Evolutionary conservation across 2,888 invertebrate species (phyloP), one percentile per base, ranked within the genome.

Genomic region (Conomelus anceps): DNA sequence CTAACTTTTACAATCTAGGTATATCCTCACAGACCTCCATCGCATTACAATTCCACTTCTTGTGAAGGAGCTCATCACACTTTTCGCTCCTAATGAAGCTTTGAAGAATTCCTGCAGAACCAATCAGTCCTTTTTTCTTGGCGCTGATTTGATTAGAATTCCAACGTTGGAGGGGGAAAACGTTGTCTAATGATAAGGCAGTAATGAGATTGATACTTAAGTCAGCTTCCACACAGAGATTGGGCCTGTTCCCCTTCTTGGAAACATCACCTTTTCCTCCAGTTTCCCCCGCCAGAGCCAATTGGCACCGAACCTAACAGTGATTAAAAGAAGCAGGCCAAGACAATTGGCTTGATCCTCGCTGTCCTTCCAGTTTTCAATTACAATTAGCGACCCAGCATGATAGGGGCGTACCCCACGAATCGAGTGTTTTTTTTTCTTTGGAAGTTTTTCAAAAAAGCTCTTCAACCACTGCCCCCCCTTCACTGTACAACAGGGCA

Each of bases 401-500:
- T 22, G 86, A 88, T 89, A 89, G 88, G 88, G 90, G 89, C 88
- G 90, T 89, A 86, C 24, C 89, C 84, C 89, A 84, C 11, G 88
- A 24, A 22, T 6, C 87, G 26, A 88, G 89, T 88, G 89, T 91
- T 91, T 90, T 89, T 91, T 90, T 90, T 91, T 90, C 90, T 89
- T 90, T 91, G 90, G 90, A 91, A 90, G 89, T 91, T 91, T 91
- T 91, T 91, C 90, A 91, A 90, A 89, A 90, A 90, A 41, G 86
- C 85, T 22, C 24, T 86, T 84, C 7, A n/a, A n/a, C n/a, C n/a
- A n/a, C 20, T 84, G 7, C 84, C 22, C 20, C 41, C 20, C 20
- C 20, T 20, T 41, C 20, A 41, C 41, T 41, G 11, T 17, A 11
- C 20, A 17, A 22, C 22, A 26, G 86, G 29, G 22, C n/a, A 20